Evolutionary conservation across 2,797 vertebrate species (phyloP), one percentile per base, ranked within the genome.

Genomic region (Kryptopterus vitreolus): DNA sequence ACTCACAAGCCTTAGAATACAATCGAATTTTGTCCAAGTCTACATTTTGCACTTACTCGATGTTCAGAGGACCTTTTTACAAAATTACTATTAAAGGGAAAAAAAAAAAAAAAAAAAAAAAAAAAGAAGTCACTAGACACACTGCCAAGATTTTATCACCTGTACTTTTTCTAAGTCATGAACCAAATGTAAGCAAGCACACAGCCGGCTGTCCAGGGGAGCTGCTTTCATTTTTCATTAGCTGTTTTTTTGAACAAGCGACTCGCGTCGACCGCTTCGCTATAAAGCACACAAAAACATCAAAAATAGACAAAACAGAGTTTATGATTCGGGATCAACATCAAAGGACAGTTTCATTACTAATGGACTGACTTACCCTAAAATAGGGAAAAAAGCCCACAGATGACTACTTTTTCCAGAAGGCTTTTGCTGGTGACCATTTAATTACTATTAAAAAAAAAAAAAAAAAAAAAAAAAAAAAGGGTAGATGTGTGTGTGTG

Each of bases 261-360:
- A 99, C 95, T 98, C 96, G 92, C 96, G 97, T 95, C 96, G 96
- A 96, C 97, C 96, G 97, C 97, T 98, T 98, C 97, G 97, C 98
- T 99, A 99, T 94, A 99, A 99, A 99, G 97, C 97, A 99, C 98
- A 99, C 97, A 99, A 96, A 98, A 96, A 99, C 98, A 99, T 98
- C 96, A 98, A 98, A n/a, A 97, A 99, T 99, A 99, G 97, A 99
- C 95, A 99, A 97, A 97, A 98, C 95, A 98, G 96, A 98, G 96
- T 96, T 98, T 91, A 94, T 96, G 96, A 97, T 97, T 98, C 95
- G 94, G 93, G 93, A 96, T 95, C 95, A 95, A 98, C 95, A 98
- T 94, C 90, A 95, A 89, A 95, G 95, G 94, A 99, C 96, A 98
- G 94, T 97, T 58, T 97, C 94, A 97, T 94, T 94, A 92, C 90